Conservation (phyloP, 2,113 vertebrate species). For the Chionodraco myersi region DNA sequence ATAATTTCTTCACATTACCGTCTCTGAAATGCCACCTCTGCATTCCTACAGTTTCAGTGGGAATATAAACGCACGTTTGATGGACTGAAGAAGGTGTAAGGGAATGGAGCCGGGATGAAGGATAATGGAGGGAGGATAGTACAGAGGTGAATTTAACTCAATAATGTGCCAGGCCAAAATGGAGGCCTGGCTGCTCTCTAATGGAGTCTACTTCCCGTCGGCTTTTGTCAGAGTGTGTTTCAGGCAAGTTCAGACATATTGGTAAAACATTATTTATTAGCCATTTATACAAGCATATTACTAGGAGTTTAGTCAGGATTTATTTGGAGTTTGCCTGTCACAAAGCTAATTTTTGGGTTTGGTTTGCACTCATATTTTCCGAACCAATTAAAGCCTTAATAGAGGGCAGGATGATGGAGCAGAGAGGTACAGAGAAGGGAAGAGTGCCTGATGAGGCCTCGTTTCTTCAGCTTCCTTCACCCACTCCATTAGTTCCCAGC, state of each 20-base stretch:
- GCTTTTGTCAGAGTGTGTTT: constrained; percentile 11
- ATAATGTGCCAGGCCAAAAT: neutral
- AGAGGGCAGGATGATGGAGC: constrained; percentile 36
- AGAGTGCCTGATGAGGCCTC: constrained; percentile 46
- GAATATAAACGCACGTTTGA: constrained; percentile 29
- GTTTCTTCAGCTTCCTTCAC: constrained; percentile 42
- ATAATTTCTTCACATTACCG: constrained; percentile 55
- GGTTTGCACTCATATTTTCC: constrained; percentile 53
- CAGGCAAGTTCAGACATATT: constrained; percentile 33
- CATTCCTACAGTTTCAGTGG: constrained; percentile 43
- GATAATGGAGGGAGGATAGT: constrained; percentile 35
- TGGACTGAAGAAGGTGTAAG: neutral
- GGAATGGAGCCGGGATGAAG: constrained; percentile 19
- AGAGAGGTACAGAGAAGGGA: constrained; percentile 3
- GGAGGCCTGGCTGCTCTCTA: neutral
- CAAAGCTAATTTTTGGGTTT: constrained; percentile 56
- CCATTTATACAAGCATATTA: constrained; percentile 53
- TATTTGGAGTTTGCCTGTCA: constrained; percentile 44
- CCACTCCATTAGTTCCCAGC: constrained; percentile 55
- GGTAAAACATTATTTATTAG: constrained; percentile 51
- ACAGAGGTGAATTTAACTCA: constrained; percentile 16
- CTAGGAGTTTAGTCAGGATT: constrained; percentile 53
- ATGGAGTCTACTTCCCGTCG: neutral
- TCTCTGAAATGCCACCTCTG: constrained; percentile 60
- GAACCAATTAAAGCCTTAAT: constrained; percentile 65